These are phyloP conservation scores for Aythya baeri DNA, from an alignment of 2,113 vertebrate genomes.

Conservation along the genomic window DNA sequence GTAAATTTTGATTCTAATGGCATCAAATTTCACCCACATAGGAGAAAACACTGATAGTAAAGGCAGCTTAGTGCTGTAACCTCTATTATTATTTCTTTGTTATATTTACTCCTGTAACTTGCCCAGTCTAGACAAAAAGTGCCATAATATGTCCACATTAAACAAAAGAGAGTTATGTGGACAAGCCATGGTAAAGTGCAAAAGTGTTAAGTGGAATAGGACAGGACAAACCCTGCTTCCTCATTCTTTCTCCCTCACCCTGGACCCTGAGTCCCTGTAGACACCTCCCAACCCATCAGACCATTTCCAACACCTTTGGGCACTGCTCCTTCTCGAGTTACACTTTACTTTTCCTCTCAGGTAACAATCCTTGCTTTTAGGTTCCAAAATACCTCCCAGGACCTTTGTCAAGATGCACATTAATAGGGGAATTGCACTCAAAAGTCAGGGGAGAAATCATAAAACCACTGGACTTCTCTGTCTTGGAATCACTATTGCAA, in stretches of 20 bases:
- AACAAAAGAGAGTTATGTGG: background rate
- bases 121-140: background rate
- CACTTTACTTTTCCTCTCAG: background rate
- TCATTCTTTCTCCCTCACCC: background rate
- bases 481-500: background rate
- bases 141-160: background rate
- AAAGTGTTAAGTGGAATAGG: background rate
- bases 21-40: background rate
- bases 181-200: background rate
- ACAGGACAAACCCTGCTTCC: background rate
- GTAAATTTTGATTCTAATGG: background rate
- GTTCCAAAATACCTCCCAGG: background rate
- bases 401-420: background rate
- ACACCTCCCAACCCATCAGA: background rate
- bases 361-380: background rate
- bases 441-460: background rate
- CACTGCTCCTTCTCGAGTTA: background rate
- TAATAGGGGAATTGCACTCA: background rate
- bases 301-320: background rate
- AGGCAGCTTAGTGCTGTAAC: background rate
- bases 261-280: background rate
- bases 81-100: background rate
- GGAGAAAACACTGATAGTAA: background rate
- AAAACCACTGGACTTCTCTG: background rate
- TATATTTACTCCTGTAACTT: background rate